These are phyloP conservation scores for Nibea albiflora DNA, from an alignment of 2,113 vertebrate genomes.

Conservation along the genomic window DNA sequence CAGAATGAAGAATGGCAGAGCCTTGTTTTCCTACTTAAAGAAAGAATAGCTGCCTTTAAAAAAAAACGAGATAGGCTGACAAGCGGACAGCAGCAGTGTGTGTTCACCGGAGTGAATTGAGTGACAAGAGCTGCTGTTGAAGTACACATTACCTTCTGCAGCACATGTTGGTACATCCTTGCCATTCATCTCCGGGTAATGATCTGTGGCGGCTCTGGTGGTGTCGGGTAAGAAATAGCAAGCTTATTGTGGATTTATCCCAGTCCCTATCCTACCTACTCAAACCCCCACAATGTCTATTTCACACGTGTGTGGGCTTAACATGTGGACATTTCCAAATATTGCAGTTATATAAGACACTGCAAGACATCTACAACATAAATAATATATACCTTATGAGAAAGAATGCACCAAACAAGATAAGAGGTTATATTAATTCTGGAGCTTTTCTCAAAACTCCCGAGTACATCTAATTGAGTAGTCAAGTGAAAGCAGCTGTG, in stretches of 20 bases:
- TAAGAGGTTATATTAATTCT: not conserved
- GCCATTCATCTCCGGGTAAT: conserved; percentile 40
- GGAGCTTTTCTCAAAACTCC: not conserved
- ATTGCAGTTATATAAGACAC: not conserved
- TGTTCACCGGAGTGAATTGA: conserved; percentile 30
- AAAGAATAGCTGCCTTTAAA: conserved; percentile 19
- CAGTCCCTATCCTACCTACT: not conserved
- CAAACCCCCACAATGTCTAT: conserved; percentile 12
- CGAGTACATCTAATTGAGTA: not conserved
- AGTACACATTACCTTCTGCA: conserved; percentile 29
- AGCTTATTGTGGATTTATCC: conserved; percentile 1
- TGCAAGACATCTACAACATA: conserved; percentile 1
- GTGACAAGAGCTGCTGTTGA: conserved; percentile 47
- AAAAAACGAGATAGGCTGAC: conserved; percentile 15
- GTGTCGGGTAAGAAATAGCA: not conserved
- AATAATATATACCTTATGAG: not conserved
- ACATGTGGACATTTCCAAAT: conserved; percentile 2
- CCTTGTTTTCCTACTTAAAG: conserved; percentile 28
- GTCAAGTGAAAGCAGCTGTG: not conserved
- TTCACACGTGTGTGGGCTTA: not conserved
- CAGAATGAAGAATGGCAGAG: conserved; percentile 24
- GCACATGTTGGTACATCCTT: conserved; percentile 27
- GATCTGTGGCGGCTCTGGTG: conserved; percentile 24
- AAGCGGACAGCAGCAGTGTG: conserved; percentile 8
- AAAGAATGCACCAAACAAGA: not conserved